Percentiles rank a stretch among this genome's conserved stretches.
These are phyloP conservation scores for Rhea pennata DNA, from an alignment of 2,113 vertebrate species.

Conservation along the genomic window DNA sequence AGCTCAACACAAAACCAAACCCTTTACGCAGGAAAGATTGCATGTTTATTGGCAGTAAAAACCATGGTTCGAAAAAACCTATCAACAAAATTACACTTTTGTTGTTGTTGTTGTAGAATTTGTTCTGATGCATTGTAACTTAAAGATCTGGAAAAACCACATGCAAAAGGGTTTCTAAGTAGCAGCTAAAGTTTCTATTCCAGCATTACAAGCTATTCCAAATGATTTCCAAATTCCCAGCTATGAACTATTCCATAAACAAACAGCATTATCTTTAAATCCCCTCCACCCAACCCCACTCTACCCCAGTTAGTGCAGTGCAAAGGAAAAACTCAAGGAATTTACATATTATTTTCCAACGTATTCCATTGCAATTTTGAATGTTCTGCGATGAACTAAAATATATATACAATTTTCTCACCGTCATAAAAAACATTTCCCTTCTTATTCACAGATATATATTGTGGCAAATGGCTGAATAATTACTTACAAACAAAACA, in stretches of 20 bases:
- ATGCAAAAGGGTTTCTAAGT: constrained; percentile 82
- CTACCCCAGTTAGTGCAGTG: constrained; percentile 56
- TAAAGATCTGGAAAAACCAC: constrained; percentile 79
- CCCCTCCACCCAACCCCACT: background rate
- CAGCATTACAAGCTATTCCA: constrained; percentile 42
- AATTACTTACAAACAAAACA: constrained; percentile 72
- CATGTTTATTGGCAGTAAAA: constrained; percentile 86
- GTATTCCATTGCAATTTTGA: background rate
- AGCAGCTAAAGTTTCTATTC: constrained; percentile 71
- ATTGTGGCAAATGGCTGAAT: constrained; percentile 61
- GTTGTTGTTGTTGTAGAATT: constrained; percentile 47
- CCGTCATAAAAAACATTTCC: constrained; percentile 65
- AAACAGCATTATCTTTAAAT: background rate
- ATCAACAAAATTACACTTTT: constrained; percentile 82
- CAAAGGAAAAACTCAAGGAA: constrained; percentile 59
- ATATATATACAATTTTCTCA: constrained; percentile 61
- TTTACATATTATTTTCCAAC: constrained; percentile 59
- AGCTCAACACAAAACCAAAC: background rate
- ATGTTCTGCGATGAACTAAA: constrained; percentile 43
- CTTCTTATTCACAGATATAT: constrained; percentile 77
- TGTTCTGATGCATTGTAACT: constrained; percentile 75
- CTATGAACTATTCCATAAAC: constrained; percentile 12
- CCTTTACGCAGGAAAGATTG: constrained; percentile 58
- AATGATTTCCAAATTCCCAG: constrained; percentile 40
- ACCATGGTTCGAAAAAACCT: constrained; percentile 72